Evolutionary conservation across 2,888 invertebrate species (phyloP).

Genomic region (Mantis religiosa): DNA sequence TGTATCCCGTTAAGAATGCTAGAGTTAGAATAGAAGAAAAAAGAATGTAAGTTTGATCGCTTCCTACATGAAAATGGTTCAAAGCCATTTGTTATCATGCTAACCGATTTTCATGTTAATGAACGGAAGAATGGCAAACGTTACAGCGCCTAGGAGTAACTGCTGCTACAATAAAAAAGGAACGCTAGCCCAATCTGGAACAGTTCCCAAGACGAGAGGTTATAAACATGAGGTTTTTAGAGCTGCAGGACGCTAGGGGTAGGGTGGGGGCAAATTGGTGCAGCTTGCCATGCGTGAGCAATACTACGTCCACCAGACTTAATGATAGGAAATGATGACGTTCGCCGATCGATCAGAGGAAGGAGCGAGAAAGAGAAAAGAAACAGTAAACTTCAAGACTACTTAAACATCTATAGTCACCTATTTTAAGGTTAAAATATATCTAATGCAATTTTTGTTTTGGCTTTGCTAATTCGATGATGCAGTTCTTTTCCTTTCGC

Average conservation of each 20-base stretch:
- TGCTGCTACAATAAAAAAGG: not conserved
- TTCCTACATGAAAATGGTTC: not conserved
- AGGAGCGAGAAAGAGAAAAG: not conserved
- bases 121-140: not conserved
- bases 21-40: not conserved
- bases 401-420: not conserved
- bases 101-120: not conserved
- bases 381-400: not conserved
- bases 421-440: too few species aligned
- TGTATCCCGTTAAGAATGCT: not conserved
- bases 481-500: too few species aligned
- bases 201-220: not conserved
- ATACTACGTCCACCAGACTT: not conserved
- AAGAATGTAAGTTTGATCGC: not conserved
- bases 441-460: too few species aligned
- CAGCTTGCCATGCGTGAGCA: not conserved
- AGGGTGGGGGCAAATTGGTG: not conserved
- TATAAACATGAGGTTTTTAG: not conserved
- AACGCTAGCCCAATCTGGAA: not conserved
- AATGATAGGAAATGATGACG: conserved; percentile 10
- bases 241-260: not conserved
- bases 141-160: not conserved
- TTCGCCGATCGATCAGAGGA: not conserved
- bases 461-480: too few species aligned
- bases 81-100: not conserved